Evolutionary conservation across 2,888 invertebrate species (phyloP).

Genomic region (Colostygia pectinataria): DNA sequence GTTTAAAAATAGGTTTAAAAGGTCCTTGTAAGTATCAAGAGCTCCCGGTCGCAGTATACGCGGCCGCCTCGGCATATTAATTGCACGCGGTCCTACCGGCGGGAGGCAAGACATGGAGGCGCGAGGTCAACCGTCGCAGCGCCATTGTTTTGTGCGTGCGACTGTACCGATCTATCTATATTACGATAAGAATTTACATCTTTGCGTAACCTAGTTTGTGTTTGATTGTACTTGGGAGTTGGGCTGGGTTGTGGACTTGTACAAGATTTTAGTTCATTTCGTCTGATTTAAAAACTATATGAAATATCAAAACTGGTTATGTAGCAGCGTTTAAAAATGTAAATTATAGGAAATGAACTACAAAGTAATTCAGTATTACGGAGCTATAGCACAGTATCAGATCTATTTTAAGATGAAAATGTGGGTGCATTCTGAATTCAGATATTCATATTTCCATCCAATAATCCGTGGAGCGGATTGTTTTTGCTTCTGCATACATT

Average conservation of each 20-base stretch:
- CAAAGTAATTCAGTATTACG: too few species aligned
- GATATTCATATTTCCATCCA: constrained; percentile 43
- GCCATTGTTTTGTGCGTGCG: constrained; percentile 81
- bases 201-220: constrained; percentile 39
- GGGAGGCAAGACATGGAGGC: constrained; percentile 75
- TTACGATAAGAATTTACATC: constrained; percentile 39
- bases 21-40: constrained; percentile 49
- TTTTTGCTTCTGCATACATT: constrained; percentile 52
- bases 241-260: constrained; percentile 14
- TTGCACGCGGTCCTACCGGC: constrained; percentile 82
- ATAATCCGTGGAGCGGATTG: constrained; percentile 41
- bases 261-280: constrained; percentile 1
- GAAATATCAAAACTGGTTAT: too few species aligned
- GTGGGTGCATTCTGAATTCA: constrained; percentile 28
- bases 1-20: constrained; percentile 6
- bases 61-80: constrained; percentile 83
- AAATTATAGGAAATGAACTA: too few species aligned
- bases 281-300: too few species aligned
- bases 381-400: constrained; percentile 3
- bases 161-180: constrained; percentile 55
- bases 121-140: constrained; percentile 81
- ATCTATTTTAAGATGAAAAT: constrained; percentile 19
- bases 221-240: constrained; percentile 33
- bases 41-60: constrained; percentile 48
- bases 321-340: too few species aligned